phyloP scores from a whole-genome alignment of 2,113 vertebrate genomes.

The Morone saxatilis region DNA sequence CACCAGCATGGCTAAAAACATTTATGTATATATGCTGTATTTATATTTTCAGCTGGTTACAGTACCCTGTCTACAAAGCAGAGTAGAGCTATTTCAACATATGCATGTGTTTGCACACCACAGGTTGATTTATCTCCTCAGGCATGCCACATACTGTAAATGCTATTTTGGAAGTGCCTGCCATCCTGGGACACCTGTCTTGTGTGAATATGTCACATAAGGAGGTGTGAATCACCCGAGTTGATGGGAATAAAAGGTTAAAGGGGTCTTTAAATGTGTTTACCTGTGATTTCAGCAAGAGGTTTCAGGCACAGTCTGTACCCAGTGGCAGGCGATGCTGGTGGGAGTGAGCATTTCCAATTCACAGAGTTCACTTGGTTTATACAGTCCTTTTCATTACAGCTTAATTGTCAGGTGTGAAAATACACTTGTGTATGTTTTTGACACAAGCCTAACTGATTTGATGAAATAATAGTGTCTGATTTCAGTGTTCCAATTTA shows the following conservation, averaged over 20 bases:
- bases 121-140: conserved; percentile 21
- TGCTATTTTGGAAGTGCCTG: conserved; percentile 21
- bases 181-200: conserved; percentile 30
- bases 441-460: not conserved
- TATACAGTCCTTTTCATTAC: conserved; percentile 13
- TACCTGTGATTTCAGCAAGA: conserved; percentile 32
- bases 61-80: not conserved
- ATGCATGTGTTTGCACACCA: not conserved
- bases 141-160: conserved; percentile 14
- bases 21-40: not conserved
- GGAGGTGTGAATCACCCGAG: conserved; percentile 36
- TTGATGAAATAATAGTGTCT: not conserved
- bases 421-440: not conserved
- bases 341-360: conserved; percentile 20
- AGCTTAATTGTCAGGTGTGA: not conserved
- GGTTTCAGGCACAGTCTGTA: conserved; percentile 18
- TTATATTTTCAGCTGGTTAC: not conserved
- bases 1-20: not conserved
- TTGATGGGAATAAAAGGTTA: conserved; percentile 33
- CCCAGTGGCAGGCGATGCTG: conserved; percentile 7
- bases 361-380: conserved; percentile 38
- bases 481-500: conserved; percentile 47
- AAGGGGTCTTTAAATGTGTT: conserved; percentile 29
- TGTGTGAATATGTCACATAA: conserved; percentile 46
- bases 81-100: conserved; percentile 12